These are phyloP conservation scores for Muricea muricata DNA, from an alignment of 92 coral and sea anemone genomes.

Conservation along the genomic window DNA sequence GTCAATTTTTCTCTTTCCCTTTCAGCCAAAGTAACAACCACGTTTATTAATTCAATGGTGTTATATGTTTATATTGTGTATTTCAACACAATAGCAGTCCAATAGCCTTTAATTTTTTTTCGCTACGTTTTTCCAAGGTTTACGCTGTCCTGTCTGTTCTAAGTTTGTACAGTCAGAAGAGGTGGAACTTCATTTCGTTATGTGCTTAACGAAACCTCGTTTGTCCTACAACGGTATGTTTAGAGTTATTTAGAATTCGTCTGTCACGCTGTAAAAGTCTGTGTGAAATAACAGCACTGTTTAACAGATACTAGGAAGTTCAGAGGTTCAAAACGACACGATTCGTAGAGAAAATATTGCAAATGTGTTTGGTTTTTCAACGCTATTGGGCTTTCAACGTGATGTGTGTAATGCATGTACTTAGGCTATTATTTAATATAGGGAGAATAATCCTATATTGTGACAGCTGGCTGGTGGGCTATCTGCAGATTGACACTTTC, in stretches of 20 bases:
- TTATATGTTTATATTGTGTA: not conserved
- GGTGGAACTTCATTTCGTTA: constrained; percentile 92
- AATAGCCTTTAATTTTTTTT: not conserved
- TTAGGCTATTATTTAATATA: not conserved
- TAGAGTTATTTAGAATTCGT: not conserved
- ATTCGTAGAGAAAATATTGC: not conserved
- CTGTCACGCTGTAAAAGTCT: not conserved
- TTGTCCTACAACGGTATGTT: constrained; percentile 91
- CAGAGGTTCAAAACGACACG: not conserved
- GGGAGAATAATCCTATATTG: constrained; percentile 1
- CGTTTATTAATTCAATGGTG: no score
- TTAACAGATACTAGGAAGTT: no score
- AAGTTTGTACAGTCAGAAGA: constrained; percentile 92
- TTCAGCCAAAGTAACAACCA: not conserved
- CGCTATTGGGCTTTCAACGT: no score
- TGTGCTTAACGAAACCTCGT: constrained; percentile 99
- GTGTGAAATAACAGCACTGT: no score
- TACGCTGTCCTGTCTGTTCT: constrained; percentile 97
- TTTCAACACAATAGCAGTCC: no score
- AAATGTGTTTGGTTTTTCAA: no score
- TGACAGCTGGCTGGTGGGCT: constrained; percentile 13
- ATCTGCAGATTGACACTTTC: not conserved
- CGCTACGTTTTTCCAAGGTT: constrained; percentile 67
- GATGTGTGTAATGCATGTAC: not conserved
- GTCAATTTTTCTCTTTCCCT: not conserved